These are phyloP conservation scores for Thysanoteuthis rhombus DNA, from an alignment of 2,888 invertebrate species.

Conservation along the genomic window DNA sequence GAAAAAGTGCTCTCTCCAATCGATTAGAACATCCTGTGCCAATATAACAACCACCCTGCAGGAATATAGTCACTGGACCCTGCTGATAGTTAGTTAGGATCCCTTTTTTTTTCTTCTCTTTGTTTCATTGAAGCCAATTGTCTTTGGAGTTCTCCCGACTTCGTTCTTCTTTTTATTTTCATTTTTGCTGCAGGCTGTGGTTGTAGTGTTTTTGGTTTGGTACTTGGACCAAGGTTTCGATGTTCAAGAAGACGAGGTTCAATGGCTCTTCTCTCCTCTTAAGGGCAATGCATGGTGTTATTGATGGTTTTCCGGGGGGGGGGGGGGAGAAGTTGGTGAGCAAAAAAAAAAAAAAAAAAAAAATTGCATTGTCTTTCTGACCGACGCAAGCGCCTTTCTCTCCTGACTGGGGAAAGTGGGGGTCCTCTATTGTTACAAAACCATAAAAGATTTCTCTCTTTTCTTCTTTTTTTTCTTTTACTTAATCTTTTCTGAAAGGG, in stretches of 20 bases:
- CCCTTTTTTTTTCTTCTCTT: neutral
- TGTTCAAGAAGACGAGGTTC: neutral
- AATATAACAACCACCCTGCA: neutral
- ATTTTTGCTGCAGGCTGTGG: neutral
- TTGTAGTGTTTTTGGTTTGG: neutral
- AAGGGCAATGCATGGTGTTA: constrained; percentile 12
- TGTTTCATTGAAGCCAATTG: neutral
- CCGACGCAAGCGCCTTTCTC: neutral
- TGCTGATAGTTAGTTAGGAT: neutral
- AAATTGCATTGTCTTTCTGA: neutral
- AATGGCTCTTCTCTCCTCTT: neutral
- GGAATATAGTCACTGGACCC: neutral
- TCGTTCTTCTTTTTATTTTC: neutral
- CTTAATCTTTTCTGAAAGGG: neutral
- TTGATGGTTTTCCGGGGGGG: neutral
- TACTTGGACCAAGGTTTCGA: neutral
- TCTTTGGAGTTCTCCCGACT: neutral
- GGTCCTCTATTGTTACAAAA: neutral
- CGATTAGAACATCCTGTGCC: neutral
- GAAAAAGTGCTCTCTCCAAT: constrained; percentile 12
- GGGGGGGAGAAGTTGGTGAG: neutral
- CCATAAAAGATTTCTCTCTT: neutral
- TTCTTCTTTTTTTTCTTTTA: neutral
- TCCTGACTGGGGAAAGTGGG: neutral
- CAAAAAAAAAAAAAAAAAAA: too few relatives aligned